Base-by-base conservation (phyloP, 2,888 invertebrate genomes). In the Eremobia ochroleuca region DNA sequence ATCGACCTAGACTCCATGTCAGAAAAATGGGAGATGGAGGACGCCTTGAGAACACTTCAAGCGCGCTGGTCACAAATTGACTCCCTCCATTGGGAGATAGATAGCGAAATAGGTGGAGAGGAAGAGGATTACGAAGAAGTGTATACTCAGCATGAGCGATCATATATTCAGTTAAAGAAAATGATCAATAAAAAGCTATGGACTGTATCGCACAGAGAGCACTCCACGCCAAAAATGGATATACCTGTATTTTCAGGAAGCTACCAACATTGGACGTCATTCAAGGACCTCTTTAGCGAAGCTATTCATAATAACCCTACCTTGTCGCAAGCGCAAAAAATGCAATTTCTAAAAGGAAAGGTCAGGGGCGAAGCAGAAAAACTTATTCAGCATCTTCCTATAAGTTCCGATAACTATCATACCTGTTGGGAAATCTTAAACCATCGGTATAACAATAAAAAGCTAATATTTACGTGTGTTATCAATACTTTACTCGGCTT, bases 251-350 rank as follows among this genome's bases (percentile, higher is more conserved):
- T 77, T 59, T 58, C 46, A 25, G 81, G 77, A 5, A 70, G 13
- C 15, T 81, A 67, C 28, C 64, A 75, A 9, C 59, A 74, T 18
- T 81, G 73, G 73, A 58, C 52, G 6, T 61, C 80, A 2, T 80
- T 77, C 31, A 81, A 81, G 11, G 80, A 77, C 55, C 55, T 81
- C 18, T 80, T 80, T 46, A 66, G 21, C 6, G 80, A 76, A 67
- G 37, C 70, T 25, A 80, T 77, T 40, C 80, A 76, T 46, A 65
- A 46, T 37, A 76, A 76, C 55, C 69, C 69, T 43, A 43, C 65
- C 46, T 70, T 76, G 21, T 49, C 49, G 37, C 37, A 37, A 37
- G 37, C 37, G 37, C 37, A 37, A 37, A 37, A 37, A 37, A 37
- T 37, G 37, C 37, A 37, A 37, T 37, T 37, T 37, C 37, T 37